These are phyloP conservation scores for Muscicapa adusta DNA, from an alignment of 2,113 vertebrate genomes.

Conservation along the genomic window DNA sequence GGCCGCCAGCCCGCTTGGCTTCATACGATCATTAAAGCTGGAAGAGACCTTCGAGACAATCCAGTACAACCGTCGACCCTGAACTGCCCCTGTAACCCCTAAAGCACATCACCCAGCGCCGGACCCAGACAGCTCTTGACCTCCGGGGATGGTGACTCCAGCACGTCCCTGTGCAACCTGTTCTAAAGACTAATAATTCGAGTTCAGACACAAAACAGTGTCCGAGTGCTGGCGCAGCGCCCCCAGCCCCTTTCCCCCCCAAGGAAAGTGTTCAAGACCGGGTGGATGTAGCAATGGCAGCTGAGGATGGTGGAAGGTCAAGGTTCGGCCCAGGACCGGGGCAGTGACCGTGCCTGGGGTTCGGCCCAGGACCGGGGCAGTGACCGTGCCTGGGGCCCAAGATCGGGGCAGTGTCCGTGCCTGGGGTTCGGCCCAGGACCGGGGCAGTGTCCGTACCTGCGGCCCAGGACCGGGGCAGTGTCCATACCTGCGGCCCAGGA, in stretches of 20 bases:
- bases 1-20: background rate
- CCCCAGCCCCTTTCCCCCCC: background rate
- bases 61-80: background rate
- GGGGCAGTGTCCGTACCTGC: too few relatives aligned
- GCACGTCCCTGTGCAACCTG: background rate
- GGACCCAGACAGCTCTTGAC: background rate
- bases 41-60: background rate
- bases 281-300: background rate
- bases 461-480: too few relatives aligned
- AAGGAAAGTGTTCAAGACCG: background rate
- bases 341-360: fast-evolving
- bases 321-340: background rate
- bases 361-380: background rate
- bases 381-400: too few relatives aligned
- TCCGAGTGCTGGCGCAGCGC: background rate
- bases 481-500: too few relatives aligned
- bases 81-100: background rate
- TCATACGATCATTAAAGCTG: background rate
- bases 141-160: too few relatives aligned
- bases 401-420: too few relatives aligned
- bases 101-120: background rate
- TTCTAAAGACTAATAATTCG: background rate
- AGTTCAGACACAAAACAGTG: background rate
- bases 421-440: too few relatives aligned
- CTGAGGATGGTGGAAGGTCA: background rate